Conservation (phyloP, 2,888 invertebrate species). For the Lasioglossum morio region DNA sequence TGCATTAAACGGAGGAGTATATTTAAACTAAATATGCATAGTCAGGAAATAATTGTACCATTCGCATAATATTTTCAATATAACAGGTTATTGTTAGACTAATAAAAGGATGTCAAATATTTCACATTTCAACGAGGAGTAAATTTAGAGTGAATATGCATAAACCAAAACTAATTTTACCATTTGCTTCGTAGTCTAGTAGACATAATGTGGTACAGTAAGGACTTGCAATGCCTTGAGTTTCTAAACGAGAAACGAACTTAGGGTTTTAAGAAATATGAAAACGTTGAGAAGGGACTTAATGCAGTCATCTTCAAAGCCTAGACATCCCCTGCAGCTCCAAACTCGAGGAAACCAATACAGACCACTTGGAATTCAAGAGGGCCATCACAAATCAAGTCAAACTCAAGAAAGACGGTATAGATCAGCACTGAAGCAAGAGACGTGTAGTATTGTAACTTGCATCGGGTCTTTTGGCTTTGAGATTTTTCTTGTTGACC, state of each 20-base stretch:
- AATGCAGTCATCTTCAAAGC: background rate
- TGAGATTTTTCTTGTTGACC: background rate
- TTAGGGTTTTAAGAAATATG: background rate
- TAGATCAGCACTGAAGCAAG: background rate
- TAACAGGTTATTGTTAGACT: background rate
- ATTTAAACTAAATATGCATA: background rate
- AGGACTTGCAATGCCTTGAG: background rate
- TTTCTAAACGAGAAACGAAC: background rate
- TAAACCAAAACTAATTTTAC: conserved; percentile 30
- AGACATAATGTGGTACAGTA: background rate
- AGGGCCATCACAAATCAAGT: background rate
- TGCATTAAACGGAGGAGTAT: background rate
- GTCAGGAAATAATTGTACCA: background rate
- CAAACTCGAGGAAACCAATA: background rate
- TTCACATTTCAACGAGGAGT: background rate
- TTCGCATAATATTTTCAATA: background rate
- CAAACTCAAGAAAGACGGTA: background rate
- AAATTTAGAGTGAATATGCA: background rate
- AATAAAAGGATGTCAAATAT: background rate
- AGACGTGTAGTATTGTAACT: background rate
- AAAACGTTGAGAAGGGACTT: background rate
- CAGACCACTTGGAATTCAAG: background rate
- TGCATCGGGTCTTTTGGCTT: background rate
- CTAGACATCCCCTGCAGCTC: background rate
- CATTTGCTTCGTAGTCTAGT: conserved; percentile 16